Conservation (phyloP, 2,888 invertebrate genomes). For the Brenthis hecate region DNA sequence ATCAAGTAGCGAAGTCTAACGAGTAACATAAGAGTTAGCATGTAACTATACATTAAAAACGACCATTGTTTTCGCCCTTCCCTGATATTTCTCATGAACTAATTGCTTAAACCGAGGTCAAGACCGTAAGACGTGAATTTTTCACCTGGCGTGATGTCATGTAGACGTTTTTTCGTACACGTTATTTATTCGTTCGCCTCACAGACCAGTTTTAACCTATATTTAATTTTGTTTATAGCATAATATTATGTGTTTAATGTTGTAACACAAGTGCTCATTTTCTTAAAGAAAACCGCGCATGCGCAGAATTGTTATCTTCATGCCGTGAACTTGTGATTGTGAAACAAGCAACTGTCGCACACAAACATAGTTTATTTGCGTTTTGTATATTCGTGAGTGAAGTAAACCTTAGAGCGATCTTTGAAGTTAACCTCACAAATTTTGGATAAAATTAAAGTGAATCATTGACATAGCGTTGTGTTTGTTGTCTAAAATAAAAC, state of each 20-base stretch:
- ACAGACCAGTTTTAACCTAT: neutral
- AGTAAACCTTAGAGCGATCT: slow-evolving; percentile 63
- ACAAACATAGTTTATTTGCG: slow-evolving; percentile 66
- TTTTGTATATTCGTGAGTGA: slow-evolving; percentile 48
- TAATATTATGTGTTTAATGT: slow-evolving; percentile 15
- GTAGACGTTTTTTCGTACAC: slow-evolving; percentile 49
- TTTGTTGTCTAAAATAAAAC: slow-evolving; percentile 14
- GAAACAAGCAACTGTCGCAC: slow-evolving; percentile 26
- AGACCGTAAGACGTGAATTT: slow-evolving; percentile 52
- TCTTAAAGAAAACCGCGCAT: slow-evolving; percentile 29
- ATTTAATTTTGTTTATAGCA: neutral
- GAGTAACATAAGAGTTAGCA: slow-evolving; percentile 37
- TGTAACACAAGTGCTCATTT: slow-evolving; percentile 22
- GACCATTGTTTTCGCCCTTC: slow-evolving; percentile 64
- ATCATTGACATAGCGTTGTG: slow-evolving; percentile 45
- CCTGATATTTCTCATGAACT: slow-evolving; percentile 73
- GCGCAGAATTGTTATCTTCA: slow-evolving; percentile 32
- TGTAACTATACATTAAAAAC: slow-evolving; percentile 27
- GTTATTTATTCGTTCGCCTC: slow-evolving; percentile 48
- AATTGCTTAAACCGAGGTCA: slow-evolving; percentile 68
- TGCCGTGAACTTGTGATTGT: slow-evolving; percentile 32
- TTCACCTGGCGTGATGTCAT: slow-evolving; percentile 75
- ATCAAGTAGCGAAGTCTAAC: slow-evolving; percentile 7
- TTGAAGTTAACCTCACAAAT: slow-evolving; percentile 70
- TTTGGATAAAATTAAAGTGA: slow-evolving; percentile 50